Conservation (phyloP, 2,797 vertebrate species). For the Microtus obscurus region DNA sequence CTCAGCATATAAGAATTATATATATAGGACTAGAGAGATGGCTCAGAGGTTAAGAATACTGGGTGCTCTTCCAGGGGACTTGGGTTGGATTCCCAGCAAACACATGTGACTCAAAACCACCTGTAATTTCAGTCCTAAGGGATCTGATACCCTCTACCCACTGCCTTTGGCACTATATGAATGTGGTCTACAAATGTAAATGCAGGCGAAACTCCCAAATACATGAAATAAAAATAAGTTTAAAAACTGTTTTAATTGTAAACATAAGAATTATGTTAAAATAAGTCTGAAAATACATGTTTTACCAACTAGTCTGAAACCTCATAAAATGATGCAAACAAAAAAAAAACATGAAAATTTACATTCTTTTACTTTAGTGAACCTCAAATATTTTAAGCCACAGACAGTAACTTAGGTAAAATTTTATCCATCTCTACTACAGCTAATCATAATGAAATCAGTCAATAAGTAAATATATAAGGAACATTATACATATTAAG, state of each 20-base stretch:
- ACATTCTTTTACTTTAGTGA: constrained; percentile 51
- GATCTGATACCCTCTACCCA: neutral
- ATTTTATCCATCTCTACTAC: neutral
- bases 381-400: constrained; percentile 33
- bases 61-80: neutral
- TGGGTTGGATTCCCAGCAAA: neutral
- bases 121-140: neutral
- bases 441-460: constrained; percentile 24
- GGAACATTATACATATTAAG: neutral
- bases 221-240: neutral
- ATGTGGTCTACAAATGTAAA: neutral
- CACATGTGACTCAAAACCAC: neutral
- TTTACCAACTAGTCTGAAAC: neutral
- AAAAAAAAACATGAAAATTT: constrained; percentile 21
- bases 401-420: neutral
- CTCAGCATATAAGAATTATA: constrained; percentile 46
- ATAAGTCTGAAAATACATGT: constrained; percentile 51
- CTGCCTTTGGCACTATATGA: neutral
- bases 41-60: neutral
- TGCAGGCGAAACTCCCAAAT: neutral
- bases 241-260: neutral
- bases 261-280: constrained; percentile 28
- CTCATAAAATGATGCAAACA: constrained; percentile 33
- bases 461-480: neutral
- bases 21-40: neutral